Evolutionary conservation across 1,140 invertebrate genomes (phyloP).

Genomic region (Nephila pilipes): DNA sequence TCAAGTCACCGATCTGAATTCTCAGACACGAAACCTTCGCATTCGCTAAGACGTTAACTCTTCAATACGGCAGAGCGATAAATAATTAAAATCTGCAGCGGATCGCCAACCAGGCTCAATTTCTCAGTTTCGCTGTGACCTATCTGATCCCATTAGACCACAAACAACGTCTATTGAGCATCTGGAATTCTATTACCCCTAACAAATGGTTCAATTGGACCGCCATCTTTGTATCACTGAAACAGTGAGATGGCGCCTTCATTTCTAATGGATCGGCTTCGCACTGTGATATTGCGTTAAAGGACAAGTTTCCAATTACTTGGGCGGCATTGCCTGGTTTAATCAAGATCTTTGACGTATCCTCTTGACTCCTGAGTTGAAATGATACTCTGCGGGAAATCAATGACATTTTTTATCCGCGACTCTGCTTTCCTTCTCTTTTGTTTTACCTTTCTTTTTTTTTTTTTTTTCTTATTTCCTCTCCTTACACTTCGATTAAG

Average conservation of each 20-base stretch:
- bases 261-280: slow-evolving; percentile 65
- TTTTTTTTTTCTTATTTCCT: background rate
- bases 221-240: slow-evolving; percentile 50
- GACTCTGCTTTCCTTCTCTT: background rate
- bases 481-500: no score
- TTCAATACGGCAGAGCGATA: slow-evolving; percentile 9
- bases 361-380: background rate
- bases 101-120: background rate
- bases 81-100: slow-evolving; percentile 46
- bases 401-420: background rate
- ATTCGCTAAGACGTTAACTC: slow-evolving; percentile 35
- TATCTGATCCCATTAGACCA: slow-evolving; percentile 24
- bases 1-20: slow-evolving; percentile 23
- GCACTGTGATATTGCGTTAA: slow-evolving; percentile 59
- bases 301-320: slow-evolving; percentile 67
- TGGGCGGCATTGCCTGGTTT: slow-evolving; percentile 38
- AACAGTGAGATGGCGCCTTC: slow-evolving; percentile 32
- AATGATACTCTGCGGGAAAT: background rate
- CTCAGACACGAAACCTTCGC: slow-evolving; percentile 11
- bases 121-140: background rate
- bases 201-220: slow-evolving; percentile 68
- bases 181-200: slow-evolving; percentile 71
- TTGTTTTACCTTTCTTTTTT: background rate
- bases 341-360: slow-evolving; percentile 50
- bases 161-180: slow-evolving; percentile 61